Base-by-base conservation (phyloP, 2,797 vertebrate species). In the Catharus ustulatus region DNA sequence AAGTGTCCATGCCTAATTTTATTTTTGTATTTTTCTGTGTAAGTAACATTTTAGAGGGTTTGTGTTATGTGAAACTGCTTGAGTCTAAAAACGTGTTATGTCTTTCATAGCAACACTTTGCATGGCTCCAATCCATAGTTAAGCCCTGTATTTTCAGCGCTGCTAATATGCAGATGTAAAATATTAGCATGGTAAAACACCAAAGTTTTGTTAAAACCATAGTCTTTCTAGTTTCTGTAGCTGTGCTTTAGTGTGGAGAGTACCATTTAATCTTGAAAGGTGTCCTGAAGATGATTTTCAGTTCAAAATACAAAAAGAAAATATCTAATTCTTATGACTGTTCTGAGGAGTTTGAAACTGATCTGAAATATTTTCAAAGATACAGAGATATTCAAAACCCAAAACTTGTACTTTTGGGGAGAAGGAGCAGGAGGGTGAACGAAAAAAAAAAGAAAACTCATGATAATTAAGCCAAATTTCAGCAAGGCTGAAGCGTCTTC, bases 381-480 rank as follows among this genome's bases (percentile, higher is more conserved):
- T 6, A 78, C 24, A 94, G 48, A 86, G 68, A 87, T 36, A 80
- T 80, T 95, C 90, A 92, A 89, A 96, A 59, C 66, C 61, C 57
- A 61, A 67, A 87, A 89, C 82, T 87, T 92, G 55, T 90, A 93
- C 75, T 93, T 92, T 93, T 91, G 81, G 84, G 76, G 29, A 93
- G 89, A 92, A 80, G 82, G 81, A 96, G 91, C 91, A 96, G 95
- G 92, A 96, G 89, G 94, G 84, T 87, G 89, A 96, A 89, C 54
- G 19, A 74, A 69, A 73, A 87, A 84, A 96, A 96, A 79, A 72
- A n/a, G 57, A 94, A 95, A 95, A 74, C 32, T 93, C 83, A 74
- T 71, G 23, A 87, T 95, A 95, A 95, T 95, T 95, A 95, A 94
- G 94, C 92, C 93, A 96, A 95, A 94, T 96, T 75, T 95, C 94